Evolutionary conservation across 1,140 invertebrate genomes (phyloP), one percentile per base, ranked within the genome.

Genomic region (Leptopilina boulardi): DNA sequence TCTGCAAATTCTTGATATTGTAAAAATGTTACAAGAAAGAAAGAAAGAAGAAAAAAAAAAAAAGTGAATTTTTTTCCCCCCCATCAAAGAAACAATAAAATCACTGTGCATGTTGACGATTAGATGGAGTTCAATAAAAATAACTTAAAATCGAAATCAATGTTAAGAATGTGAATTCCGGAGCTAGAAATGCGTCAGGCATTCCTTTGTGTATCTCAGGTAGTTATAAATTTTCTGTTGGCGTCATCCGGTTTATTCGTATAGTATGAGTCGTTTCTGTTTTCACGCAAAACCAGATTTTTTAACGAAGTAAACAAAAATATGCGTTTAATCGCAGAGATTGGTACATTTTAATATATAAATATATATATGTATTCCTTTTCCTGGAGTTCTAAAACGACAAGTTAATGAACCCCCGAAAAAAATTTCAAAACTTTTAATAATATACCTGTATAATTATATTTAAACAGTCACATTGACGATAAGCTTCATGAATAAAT

Each of bases 261-360:
- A n/a, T n/a, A n/a, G 54, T 76, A 51, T 74, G 71, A 79, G 74
- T 77, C 79, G 70, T 78, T 83, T 83, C 82, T 80, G 79, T 79
- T 79, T 81, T 71, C 70, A 77, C 34, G 13, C 34, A 66, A 66
- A 26, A 66, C 56, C 23, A 66, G 23, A 66, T 66, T 11, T 38
- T 38, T 38, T 66, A 5, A 34, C 26, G 23, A 15, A 30, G 26
- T 11, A 18, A 51, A 23, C 21, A 30, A 66, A 66, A 9, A 19
- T 54, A 23, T 30, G 26, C 23, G 3, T 26, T 15, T 13, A 59
- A 26, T 30, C 11, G n/a, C n/a, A 15, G 23, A 26, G 23, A 23
- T 5, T 15, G 59, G 8, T 38, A 38, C 5, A 6, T 38, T 38
- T 38, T 38, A 38, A 6, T 38, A 38, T 9, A 6, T 38, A 38